Percentiles rank a stretch among this genome's conserved stretches.
phyloP scores from a whole-genome alignment of 1,140 invertebrate genomes.

The Pomacea maculata region DNA sequence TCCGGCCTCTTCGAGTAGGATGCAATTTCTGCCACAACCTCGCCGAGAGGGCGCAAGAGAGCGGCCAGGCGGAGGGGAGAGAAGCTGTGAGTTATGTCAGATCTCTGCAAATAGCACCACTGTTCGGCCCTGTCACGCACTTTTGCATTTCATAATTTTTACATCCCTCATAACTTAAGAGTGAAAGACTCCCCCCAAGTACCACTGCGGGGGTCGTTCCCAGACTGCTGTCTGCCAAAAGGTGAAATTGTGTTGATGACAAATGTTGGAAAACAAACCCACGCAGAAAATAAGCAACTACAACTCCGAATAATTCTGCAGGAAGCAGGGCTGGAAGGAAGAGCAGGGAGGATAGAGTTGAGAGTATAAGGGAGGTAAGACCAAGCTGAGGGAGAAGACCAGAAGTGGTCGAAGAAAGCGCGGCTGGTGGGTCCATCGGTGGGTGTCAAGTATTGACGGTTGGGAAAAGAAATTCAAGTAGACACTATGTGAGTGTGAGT shows the following conservation, averaged over 20 bases:
- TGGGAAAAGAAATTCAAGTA: too few species aligned
- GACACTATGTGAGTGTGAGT: too few species aligned
- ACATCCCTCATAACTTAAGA: conserved; percentile 7
- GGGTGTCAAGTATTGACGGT: too few species aligned
- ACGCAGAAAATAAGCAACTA: too few species aligned
- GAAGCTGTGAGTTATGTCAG: conserved; percentile 20
- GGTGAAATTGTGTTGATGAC: too few species aligned
- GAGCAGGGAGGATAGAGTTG: too few species aligned
- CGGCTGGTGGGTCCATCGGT: neutral
- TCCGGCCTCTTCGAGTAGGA: conserved; percentile 1
- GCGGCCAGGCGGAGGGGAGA: neutral
- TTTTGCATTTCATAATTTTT: conserved; percentile 14
- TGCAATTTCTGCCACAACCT: conserved; percentile 19
- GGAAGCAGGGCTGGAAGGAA: too few species aligned
- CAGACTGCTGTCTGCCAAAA: too few species aligned
- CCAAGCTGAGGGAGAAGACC: neutral
- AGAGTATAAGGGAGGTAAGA: neutral
- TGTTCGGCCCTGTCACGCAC: conserved; percentile 3
- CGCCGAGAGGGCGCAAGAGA: conserved; percentile 13
- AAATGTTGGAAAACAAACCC: too few species aligned
- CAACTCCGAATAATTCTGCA: too few species aligned
- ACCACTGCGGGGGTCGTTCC: too few species aligned
- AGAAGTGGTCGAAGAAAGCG: neutral
- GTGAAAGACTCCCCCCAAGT: neutral
- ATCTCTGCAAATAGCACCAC: conserved; percentile 1